These are phyloP conservation scores for Chloroclysta siterata DNA, from an alignment of 2,888 invertebrate species.

Conservation along the genomic window DNA sequence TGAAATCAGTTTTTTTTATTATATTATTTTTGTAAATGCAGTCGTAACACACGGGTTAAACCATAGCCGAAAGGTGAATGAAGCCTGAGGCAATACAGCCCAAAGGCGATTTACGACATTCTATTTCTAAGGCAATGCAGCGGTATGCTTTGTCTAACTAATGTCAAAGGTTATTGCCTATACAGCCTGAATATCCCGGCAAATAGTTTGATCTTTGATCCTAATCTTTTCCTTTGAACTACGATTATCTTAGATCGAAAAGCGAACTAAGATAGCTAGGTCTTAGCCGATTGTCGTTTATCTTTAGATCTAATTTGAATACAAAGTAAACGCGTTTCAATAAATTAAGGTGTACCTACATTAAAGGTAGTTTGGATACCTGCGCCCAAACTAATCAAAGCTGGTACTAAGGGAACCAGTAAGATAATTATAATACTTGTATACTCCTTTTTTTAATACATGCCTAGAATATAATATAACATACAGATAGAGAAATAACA, in stretches of 20 bases:
- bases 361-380: too few relatives aligned
- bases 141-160: conserved; percentile 25
- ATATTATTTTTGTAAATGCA: too few relatives aligned
- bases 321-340: too few relatives aligned
- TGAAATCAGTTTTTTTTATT: too few relatives aligned
- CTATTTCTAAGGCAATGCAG: background rate
- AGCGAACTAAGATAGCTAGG: background rate
- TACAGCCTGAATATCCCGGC: conserved; percentile 11
- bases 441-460: too few relatives aligned
- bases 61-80: background rate
- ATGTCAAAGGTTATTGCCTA: conserved; percentile 25
- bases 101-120: background rate
- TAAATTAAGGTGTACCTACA: too few relatives aligned
- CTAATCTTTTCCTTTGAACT: conserved; percentile 26
- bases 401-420: too few relatives aligned
- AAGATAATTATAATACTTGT: too few relatives aligned
- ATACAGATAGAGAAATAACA: too few relatives aligned
- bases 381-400: too few relatives aligned
- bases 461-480: too few relatives aligned
- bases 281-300: background rate
- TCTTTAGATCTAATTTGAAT: background rate
- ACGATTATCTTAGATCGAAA: conserved; percentile 10
- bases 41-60: background rate
- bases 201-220: conserved; percentile 30
- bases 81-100: background rate